phyloP scores from a whole-genome alignment of 2,797 vertebrate species.

The Phaenicophaeus curvirostris region DNA sequence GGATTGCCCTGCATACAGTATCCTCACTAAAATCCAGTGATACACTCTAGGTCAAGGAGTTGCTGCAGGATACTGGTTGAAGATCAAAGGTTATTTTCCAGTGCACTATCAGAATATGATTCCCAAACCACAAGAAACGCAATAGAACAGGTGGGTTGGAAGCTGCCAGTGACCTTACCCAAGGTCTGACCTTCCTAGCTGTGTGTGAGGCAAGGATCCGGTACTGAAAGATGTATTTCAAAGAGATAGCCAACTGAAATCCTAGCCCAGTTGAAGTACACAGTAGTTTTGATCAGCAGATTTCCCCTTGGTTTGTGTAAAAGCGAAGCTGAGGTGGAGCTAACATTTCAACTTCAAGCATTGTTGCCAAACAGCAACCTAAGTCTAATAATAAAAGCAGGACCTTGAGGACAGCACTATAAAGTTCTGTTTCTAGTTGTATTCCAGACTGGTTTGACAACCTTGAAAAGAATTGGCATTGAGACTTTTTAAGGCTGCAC shows the following conservation, averaged over 20 bases:
- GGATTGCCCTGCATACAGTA: fast-evolving
- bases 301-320: slow-evolving; percentile 14
- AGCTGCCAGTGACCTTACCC: slow-evolving; percentile 14
- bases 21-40: background rate
- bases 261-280: background rate
- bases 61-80: background rate
- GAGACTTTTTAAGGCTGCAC: background rate
- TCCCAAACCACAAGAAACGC: background rate
- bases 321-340: background rate
- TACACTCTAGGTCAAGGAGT: background rate
- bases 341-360: background rate
- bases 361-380: background rate
- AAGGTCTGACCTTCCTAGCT: background rate
- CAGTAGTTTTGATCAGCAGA: slow-evolving; percentile 28
- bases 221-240: background rate
- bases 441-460: background rate
- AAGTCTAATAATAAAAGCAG: slow-evolving; percentile 21
- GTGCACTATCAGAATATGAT: background rate
- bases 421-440: background rate
- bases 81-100: background rate
- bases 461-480: background rate
- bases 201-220: background rate
- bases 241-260: slow-evolving; percentile 28
- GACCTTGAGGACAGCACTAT: background rate
- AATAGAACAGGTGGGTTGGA: background rate